Evolutionary conservation across 2,113 vertebrate genomes (phyloP), one percentile per base, ranked within the genome.

Genomic region (Camelus bactrianus): DNA sequence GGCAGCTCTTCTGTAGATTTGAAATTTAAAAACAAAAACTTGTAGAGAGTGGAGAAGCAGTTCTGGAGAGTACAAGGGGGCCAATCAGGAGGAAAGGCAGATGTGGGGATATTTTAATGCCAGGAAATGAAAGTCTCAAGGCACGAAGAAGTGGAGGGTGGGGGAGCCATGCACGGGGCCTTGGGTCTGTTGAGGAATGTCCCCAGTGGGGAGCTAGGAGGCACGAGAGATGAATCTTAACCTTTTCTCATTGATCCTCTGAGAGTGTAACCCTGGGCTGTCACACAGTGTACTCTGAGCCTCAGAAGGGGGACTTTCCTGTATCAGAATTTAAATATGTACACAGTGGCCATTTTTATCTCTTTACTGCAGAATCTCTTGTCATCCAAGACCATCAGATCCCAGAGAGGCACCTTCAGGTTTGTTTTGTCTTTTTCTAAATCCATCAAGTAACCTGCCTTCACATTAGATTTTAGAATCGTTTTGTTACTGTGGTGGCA

Each of bases 351-450:
- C 35, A 67, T 3, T 64, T 54, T 75, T 88, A 85, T 95, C 56
- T 69, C 20, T 89, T n/a, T 19, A 38, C 82, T 86, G 96, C 69
- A 94, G 16, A 30, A n/a, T 30, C 19, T 15, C 80, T 65, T 60
- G 56, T 54, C 30, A 24, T 56, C 73, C 26, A 26, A 72, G 6
- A 6, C 46, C n/a, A 24, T 79, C 67, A 38, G 42, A 65, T 87
- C 54, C 83, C 77, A 76, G 79, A 84, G 70, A 94, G 52, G n/a
- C 70, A 60, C 90, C 32, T 48, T 62, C 20, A n/a, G 56, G 32
- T 89, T 89, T 97, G 56, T 83, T 96, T 93, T 91, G 58, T 92
- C 91, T 95, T 96, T 95, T 95, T 32, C 91, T 76, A 84, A 97
- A 96, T 72, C 85, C 73, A 48, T 79, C 85, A 64, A 73, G 72